These are phyloP conservation scores for Colinus virginianus DNA, from an alignment of 2,113 vertebrate genomes.

Conservation along the genomic window DNA sequence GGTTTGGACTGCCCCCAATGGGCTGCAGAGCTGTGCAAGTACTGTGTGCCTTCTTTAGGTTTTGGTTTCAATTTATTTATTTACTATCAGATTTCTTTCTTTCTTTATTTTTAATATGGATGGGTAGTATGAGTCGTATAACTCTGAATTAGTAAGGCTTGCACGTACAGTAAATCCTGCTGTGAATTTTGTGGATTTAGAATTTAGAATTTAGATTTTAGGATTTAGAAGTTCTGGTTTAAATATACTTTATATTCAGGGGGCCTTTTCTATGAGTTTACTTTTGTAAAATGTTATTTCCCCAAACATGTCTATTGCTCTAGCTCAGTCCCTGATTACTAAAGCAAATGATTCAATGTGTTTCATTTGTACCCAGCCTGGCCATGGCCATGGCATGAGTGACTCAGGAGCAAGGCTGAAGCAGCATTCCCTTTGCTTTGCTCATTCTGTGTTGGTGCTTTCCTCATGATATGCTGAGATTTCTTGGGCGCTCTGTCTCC, in stretches of 20 bases:
- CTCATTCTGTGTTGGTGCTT: background rate
- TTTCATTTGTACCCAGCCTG: background rate
- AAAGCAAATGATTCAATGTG: background rate
- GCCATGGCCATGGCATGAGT: background rate
- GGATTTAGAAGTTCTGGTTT: background rate
- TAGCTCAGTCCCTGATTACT: background rate
- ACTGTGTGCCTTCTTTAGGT: background rate
- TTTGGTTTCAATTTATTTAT: background rate
- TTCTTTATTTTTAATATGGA: background rate
- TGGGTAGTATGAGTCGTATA: background rate
- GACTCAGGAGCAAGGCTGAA: background rate
- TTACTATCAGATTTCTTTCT: background rate
- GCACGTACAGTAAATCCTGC: background rate
- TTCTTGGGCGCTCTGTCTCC: background rate
- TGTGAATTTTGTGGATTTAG: background rate
- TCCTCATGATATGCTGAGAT: background rate
- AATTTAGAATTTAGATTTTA: background rate
- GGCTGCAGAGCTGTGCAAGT: constrained; percentile 8
- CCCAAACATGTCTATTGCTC: background rate
- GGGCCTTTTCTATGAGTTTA: background rate
- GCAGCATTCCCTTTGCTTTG: background rate
- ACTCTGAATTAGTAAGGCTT: background rate
- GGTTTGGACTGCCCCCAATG: background rate
- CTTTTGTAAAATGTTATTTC: background rate
- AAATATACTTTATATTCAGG: background rate